A percentile compares a stretch with the other conserved stretches of the same genome.
Conservation (phyloP, 2,797 vertebrate species). For the Gobionotothen gibberifrons region DNA sequence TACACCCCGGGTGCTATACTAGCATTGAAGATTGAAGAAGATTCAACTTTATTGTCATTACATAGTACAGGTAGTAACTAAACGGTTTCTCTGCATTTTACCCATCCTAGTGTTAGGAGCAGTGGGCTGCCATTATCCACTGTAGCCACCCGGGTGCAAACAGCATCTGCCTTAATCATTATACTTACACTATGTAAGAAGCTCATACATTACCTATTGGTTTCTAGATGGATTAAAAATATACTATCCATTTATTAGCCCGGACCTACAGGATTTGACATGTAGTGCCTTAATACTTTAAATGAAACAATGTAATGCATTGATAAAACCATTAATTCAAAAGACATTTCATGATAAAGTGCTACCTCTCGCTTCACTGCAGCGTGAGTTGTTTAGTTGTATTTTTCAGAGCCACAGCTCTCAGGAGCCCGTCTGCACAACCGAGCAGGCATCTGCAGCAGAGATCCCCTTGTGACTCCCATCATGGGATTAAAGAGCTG, state of each 20-base stretch:
- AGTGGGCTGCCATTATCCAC: too few species aligned
- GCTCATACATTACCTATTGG: background rate
- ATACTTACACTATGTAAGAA: background rate
- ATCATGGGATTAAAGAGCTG: constrained; percentile 64
- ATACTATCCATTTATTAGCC: background rate
- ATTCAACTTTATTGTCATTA: too few species aligned
- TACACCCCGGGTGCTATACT: too few species aligned
- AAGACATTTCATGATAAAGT: background rate
- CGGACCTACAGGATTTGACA: constrained; percentile 2
- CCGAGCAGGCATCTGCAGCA: constrained; percentile 61
- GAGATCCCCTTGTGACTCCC: constrained; percentile 58
- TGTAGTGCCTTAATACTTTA: constrained; percentile 9
- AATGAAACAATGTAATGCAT: background rate
- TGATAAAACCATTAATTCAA: constrained; percentile 1
- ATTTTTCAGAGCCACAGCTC: constrained; percentile 36
- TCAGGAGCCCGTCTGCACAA: constrained; percentile 29
- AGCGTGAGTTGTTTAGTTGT: constrained; percentile 21
- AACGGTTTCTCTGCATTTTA: too few species aligned
- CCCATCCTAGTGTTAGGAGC: too few species aligned
- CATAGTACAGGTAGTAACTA: too few species aligned
- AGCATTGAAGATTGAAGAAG: too few species aligned
- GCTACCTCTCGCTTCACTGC: background rate
- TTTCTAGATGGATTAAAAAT: background rate
- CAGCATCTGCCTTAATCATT: too few species aligned
- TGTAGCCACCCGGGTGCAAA: too few species aligned